Evolutionary conservation across 2,888 invertebrate genomes (phyloP), one percentile per base, ranked within the genome.

Genomic region (Amphipyra tragopoginis): DNA sequence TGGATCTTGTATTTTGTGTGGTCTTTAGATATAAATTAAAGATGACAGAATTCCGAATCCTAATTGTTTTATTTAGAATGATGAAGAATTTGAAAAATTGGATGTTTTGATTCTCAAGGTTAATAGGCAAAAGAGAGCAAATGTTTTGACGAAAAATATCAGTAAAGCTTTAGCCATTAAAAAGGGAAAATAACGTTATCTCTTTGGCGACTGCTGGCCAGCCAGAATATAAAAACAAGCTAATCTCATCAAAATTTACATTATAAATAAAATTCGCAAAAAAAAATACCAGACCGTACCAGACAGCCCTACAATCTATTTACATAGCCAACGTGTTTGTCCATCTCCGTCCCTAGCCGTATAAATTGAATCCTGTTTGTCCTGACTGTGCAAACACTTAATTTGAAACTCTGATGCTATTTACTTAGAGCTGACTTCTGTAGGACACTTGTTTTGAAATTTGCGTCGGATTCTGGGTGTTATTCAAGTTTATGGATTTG

Each of bases 281-380:
- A 52, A 47, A 42, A 39, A 29, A 54, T 39, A 0, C 50, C 14
- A 8, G 21, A 36, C 29, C n/a, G n/a, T n/a, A n/a, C n/a, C n/a
- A n/a, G n/a, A 42, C 40, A 78, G 33, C 76, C 75, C 72, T 78
- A 59, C 43, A 45, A 34, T 39, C 15, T 77, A 72, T 75, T 75
- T 77, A 72, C 75, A 75, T 59, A 72, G 65, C 62, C 66, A 49
- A 61, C 72, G 65, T 76, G 72, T 78, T 75, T 75, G 76, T 75
- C 68, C 75, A 65, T 77, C 54, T 53, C 48, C 60, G 62, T 72
- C 77, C 74, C 2, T 47, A 52, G 57, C 36, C 26, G 61, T 65
- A 72, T 76, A 78, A 72, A 76, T 72, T 78, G 75, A 76, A 78
- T 76, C 67, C 68, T 67, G 72, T 78, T 77, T 76, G 38, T 72